Evolutionary conservation across 2,797 vertebrate genomes (phyloP).

Genomic region (Poeciliopsis turneri): DNA sequence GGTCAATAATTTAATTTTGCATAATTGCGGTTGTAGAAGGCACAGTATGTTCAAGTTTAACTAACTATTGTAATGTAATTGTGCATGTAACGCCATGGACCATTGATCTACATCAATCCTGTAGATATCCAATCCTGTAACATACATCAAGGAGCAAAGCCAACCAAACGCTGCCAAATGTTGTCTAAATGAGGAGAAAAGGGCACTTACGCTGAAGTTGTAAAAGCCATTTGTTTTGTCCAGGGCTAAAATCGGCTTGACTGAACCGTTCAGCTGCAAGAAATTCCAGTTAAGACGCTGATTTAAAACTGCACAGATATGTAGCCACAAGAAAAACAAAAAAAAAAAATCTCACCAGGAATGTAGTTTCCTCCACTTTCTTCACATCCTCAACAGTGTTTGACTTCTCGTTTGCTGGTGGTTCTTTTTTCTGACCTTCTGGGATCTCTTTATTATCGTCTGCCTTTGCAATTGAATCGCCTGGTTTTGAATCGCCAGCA

Average conservation of each 20-base stretch:
- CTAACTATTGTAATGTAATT: no score
- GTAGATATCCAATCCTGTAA: no score
- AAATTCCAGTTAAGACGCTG: conserved; percentile 2
- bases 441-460: rapidly evolving
- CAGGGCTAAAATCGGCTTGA: conserved; percentile 61
- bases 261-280: conserved; percentile 53
- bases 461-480: rapidly evolving
- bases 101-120: no score
- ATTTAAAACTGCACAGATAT: neutral
- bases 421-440: neutral
- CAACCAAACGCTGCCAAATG: neutral
- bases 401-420: neutral
- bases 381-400: neutral
- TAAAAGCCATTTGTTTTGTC: conserved; percentile 64
- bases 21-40: no score
- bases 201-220: conserved; percentile 81
- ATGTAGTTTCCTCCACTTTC: neutral
- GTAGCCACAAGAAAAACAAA: neutral
- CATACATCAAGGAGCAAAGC: no score
- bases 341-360: conserved; percentile 22
- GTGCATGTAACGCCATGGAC: no score
- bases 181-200: neutral
- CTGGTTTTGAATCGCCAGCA: no score
- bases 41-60: no score
- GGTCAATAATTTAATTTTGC: no score